These are phyloP conservation scores for Coilia nasus DNA, from an alignment of 2,797 vertebrate species.

Conservation along the genomic window DNA sequence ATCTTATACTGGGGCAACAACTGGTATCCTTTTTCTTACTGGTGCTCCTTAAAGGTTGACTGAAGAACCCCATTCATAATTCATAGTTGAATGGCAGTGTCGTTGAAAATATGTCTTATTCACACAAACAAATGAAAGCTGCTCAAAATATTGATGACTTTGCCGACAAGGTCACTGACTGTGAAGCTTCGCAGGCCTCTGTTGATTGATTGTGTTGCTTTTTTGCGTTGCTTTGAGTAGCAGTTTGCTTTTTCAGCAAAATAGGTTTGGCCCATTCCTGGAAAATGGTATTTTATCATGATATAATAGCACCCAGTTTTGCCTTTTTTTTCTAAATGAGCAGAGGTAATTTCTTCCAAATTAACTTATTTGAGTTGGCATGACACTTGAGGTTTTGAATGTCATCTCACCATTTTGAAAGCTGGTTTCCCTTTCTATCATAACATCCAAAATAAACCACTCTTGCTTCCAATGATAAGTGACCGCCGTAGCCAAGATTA, in stretches of 20 bases:
- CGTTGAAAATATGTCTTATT: conserved; percentile 20
- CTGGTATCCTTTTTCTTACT: neutral
- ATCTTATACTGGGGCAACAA: neutral
- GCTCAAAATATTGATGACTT: conserved; percentile 28
- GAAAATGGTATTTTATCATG: conserved; percentile 40
- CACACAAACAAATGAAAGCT: conserved; percentile 32
- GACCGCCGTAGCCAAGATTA: conserved; percentile 23
- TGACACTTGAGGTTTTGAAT: conserved; percentile 16
- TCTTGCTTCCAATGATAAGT: conserved; percentile 26
- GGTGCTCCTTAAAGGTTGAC: neutral
- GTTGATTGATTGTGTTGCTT: conserved; percentile 32
- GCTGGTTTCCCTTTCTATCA: conserved; percentile 22
- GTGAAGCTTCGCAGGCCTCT: conserved; percentile 17
- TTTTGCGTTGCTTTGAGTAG: neutral
- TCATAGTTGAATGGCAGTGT: conserved; percentile 26
- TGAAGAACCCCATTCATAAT: neutral
- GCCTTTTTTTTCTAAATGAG: conserved; percentile 23
- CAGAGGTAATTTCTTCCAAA: conserved; percentile 28
- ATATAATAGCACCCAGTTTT: conserved; percentile 35
- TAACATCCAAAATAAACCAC: conserved; percentile 34
- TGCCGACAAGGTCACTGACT: conserved; percentile 31
- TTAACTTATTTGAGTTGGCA: conserved; percentile 36
- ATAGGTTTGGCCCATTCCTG: conserved; percentile 25
- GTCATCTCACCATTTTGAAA: conserved; percentile 18
- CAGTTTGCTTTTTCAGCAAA: conserved; percentile 36